Conservation (phyloP, 2,113 vertebrate genomes). For the Boleophthalmus pectinirostris region DNA sequence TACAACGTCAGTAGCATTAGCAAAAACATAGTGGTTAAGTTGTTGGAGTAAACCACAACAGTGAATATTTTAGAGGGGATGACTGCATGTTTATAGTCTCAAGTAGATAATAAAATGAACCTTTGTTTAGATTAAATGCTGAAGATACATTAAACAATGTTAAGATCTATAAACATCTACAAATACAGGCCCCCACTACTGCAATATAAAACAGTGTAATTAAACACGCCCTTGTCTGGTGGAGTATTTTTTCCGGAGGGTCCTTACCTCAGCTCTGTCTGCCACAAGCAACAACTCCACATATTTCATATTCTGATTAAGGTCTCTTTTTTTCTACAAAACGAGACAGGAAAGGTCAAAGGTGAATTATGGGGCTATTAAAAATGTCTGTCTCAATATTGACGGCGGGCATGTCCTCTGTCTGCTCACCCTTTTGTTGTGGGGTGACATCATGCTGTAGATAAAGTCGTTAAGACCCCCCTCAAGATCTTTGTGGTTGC, state of each 20-base stretch:
- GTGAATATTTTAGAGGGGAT: neutral
- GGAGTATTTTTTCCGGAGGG: rapidly evolving
- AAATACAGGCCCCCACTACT: neutral
- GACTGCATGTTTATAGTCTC: neutral
- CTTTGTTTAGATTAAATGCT: neutral
- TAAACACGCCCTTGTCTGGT: neutral
- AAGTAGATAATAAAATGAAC: neutral
- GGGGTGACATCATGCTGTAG: slow-evolving; percentile 70
- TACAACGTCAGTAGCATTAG: neutral
- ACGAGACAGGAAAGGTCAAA: neutral
- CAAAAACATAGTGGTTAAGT: neutral
- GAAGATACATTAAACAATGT: neutral
- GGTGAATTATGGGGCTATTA: neutral
- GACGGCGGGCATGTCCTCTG: neutral
- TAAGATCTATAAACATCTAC: neutral
- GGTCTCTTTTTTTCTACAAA: slow-evolving; percentile 84
- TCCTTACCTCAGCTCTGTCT: slow-evolving; percentile 91
- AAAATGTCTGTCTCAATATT: neutral
- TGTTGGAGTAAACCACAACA: neutral
- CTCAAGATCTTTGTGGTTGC: slow-evolving; percentile 13
- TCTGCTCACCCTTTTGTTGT: slow-evolving; percentile 75
- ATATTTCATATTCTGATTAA: slow-evolving; percentile 84
- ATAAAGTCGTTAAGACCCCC: slow-evolving; percentile 68
- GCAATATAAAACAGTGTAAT: neutral
- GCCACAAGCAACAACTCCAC: slow-evolving; percentile 95